A percentile compares a stretch with the other conserved stretches of the same genome.
Conservation (phyloP, 1,140 invertebrate species). For the Drosophila fuyamai region DNA sequence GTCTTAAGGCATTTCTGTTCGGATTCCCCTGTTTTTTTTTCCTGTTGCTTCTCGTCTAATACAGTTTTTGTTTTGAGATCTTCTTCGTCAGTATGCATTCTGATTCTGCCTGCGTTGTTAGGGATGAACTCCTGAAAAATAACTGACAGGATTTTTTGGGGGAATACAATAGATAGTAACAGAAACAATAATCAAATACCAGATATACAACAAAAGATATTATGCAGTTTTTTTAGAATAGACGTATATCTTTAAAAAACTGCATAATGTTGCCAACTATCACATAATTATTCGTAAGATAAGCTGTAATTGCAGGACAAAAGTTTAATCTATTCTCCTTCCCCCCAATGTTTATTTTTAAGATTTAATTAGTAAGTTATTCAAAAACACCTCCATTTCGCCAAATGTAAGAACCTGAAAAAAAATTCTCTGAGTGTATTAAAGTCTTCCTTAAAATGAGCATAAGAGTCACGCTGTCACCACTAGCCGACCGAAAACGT, state of each 20-base stretch:
- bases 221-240: too few relatives aligned
- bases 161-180: background rate
- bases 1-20: slow-evolving; percentile 10
- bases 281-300: too few relatives aligned
- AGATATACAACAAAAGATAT: too few relatives aligned
- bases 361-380: too few relatives aligned
- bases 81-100: slow-evolving; percentile 8
- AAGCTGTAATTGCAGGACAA: too few relatives aligned
- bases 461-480: slow-evolving; percentile 38
- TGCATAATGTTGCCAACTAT: too few relatives aligned
- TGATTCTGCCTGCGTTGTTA: background rate
- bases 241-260: too few relatives aligned
- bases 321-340: too few relatives aligned
- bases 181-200: background rate
- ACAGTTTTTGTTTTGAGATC: slow-evolving; percentile 34
- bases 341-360: too few relatives aligned
- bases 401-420: too few relatives aligned
- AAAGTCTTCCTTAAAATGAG: background rate
- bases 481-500: slow-evolving; percentile 21
- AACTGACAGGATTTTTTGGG: background rate
- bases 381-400: too few relatives aligned
- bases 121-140: slow-evolving; percentile 3
- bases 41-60: slow-evolving; percentile 25
- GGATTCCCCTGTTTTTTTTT: slow-evolving; percentile 9
- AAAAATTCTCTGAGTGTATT: background rate